These are phyloP conservation scores for Ciconia nigra DNA, from an alignment of 2,797 vertebrate species.

Conservation along the genomic window DNA sequence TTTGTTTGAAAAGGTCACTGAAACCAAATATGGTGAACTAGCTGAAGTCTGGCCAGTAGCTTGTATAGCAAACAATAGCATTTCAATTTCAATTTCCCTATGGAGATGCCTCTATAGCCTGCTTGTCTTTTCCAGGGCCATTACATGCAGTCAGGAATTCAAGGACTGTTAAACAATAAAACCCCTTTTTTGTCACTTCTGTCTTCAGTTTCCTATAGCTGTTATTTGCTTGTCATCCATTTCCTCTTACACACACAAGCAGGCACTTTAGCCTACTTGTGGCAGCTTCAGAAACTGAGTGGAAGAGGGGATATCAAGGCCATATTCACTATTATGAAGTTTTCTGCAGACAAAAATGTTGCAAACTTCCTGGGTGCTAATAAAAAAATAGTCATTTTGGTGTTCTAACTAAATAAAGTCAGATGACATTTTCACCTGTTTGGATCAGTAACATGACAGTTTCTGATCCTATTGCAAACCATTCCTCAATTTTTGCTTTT, in stretches of 20 bases:
- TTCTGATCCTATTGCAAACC: neutral
- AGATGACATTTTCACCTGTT: neutral
- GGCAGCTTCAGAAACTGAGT: neutral
- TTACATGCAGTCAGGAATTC: constrained; percentile 14
- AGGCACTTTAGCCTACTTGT: neutral
- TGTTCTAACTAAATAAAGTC: neutral
- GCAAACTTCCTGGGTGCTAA: neutral
- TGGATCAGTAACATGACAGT: neutral
- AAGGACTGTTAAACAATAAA: constrained; percentile 30
- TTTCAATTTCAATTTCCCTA: constrained; percentile 43
- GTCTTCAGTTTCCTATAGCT: neutral
- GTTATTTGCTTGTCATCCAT: neutral
- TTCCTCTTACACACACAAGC: neutral
- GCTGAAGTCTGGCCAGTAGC: constrained; percentile 5
- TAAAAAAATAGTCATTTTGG: neutral
- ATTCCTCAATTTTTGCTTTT: neutral
- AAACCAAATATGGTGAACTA: neutral
- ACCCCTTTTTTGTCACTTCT: neutral
- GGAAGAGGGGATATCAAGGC: neutral
- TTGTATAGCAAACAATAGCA: neutral
- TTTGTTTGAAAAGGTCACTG: constrained; percentile 1
- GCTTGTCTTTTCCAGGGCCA: constrained; percentile 27
- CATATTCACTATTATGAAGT: neutral
- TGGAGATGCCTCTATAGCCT: neutral
- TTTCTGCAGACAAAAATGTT: neutral